Evolutionary conservation across 2,888 invertebrate genomes (phyloP), one percentile per base, ranked within the genome.

Genomic region (Metellina segmentata): DNA sequence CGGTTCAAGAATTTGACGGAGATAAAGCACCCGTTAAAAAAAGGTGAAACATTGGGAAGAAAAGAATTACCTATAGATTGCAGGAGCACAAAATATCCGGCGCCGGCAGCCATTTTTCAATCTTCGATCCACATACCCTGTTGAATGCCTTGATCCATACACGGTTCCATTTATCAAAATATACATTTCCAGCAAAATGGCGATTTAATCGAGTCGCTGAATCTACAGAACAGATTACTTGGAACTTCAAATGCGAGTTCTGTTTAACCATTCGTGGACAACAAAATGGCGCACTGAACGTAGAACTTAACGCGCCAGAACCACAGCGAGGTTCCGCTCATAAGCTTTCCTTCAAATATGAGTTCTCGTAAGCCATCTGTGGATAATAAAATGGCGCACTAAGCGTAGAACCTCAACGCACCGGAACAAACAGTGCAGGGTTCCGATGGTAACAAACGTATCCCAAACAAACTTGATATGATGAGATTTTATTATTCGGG

Each of bases 81-180:
- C 19, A 11, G 49, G 74, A n/a, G 53, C 51, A n/a, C 81, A 81
- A 16, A 90, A 51, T 69, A 90, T 75, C 20, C 81, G 72, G 9
- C 75, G 78, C 11, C 69, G 13, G 19, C 85, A 90, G 16, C 90
- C 90, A 74, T 90, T 74, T 20, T 85, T 81, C 49, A 81, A 69
- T 52, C 81, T 72, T 34, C 81, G 49, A 16, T 85, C 75, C 11
- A 49, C 69, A 69, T 19, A 85, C 0, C 13, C 16, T 48, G 48
- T 11, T 16, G 70, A 85, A 71, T 85, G 90, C 61, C 81, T 79
- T 0, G 85, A 81, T 19, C 85, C 85, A 48, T 90, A 90, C 19
- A 81, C 13, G 7, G 81, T 81, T 1, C 90, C 90, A 69, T 85
- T 61, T 19, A 85, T 90, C 20, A 85, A 20, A 48, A 90, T 81